phyloP scores from a whole-genome alignment of 2,888 invertebrate genomes.

The Oscheius sp. region DNA sequence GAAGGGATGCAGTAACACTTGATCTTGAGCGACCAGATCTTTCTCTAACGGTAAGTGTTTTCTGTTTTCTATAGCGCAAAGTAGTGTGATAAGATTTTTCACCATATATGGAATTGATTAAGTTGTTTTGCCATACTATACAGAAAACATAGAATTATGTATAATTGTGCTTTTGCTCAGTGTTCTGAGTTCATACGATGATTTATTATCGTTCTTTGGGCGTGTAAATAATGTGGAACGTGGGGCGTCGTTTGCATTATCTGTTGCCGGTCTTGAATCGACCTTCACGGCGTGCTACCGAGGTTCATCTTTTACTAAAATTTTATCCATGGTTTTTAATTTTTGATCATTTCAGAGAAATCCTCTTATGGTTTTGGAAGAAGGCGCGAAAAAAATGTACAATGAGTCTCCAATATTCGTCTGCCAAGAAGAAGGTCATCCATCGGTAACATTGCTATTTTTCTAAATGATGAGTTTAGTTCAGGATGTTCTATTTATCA shows the following conservation, averaged over 20 bases:
- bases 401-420: constrained; percentile 4
- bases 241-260: constrained; percentile 14
- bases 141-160: too few relatives aligned
- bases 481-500: constrained; percentile 29
- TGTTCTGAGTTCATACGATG: too few relatives aligned
- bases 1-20: too few relatives aligned
- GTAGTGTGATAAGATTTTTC: too few relatives aligned
- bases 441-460: neutral
- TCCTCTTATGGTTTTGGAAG: constrained; percentile 42
- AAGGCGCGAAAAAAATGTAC: constrained; percentile 31
- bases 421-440: neutral
- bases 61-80: too few relatives aligned
- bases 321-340: neutral
- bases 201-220: constrained; percentile 4
- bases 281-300: constrained; percentile 9
- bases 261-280: neutral
- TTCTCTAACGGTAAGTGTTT: too few relatives aligned
- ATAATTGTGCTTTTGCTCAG: too few relatives aligned
- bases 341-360: constrained; percentile 34
- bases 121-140: too few relatives aligned
- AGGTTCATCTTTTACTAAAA: neutral
- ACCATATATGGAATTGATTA: too few relatives aligned
- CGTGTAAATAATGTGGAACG: neutral
- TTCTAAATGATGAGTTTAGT: neutral
- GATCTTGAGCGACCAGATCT: too few relatives aligned